Conservation (phyloP, 2,797 vertebrate genomes). For the Onychomys leucogaster region DNA sequence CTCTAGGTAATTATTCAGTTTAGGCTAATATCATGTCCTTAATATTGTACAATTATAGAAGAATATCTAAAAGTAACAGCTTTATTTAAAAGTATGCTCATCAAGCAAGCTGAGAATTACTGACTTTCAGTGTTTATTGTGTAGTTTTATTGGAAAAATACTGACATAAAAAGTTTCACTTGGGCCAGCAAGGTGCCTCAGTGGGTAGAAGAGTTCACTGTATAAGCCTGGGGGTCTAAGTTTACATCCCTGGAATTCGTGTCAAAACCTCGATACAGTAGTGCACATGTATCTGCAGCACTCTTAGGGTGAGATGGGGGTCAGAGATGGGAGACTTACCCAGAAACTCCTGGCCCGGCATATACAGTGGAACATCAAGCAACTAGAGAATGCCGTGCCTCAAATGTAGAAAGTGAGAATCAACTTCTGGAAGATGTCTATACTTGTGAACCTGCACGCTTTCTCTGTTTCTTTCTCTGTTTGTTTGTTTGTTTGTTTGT, state of each 20-base stretch:
- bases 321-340: neutral
- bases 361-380: neutral
- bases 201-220: neutral
- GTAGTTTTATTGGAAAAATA: constrained; percentile 13
- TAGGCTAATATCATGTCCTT: neutral
- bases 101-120: neutral
- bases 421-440: no score
- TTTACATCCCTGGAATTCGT: neutral
- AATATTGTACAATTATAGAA: constrained; percentile 1
- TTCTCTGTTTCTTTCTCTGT: neutral
- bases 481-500: no score
- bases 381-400: neutral
- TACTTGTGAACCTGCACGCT: neutral
- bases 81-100: neutral
- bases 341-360: neutral
- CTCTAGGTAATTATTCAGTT: neutral
- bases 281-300: neutral
- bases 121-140: constrained; percentile 2
- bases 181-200: neutral
- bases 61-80: neutral
- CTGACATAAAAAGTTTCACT: constrained; percentile 16
- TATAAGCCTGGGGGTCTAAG: neutral
- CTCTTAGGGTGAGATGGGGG: neutral
- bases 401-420: neutral
- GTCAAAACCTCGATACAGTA: neutral